Evolutionary conservation across 2,888 invertebrate genomes (phyloP).

Genomic region (Eristalinus sepulchralis): DNA sequence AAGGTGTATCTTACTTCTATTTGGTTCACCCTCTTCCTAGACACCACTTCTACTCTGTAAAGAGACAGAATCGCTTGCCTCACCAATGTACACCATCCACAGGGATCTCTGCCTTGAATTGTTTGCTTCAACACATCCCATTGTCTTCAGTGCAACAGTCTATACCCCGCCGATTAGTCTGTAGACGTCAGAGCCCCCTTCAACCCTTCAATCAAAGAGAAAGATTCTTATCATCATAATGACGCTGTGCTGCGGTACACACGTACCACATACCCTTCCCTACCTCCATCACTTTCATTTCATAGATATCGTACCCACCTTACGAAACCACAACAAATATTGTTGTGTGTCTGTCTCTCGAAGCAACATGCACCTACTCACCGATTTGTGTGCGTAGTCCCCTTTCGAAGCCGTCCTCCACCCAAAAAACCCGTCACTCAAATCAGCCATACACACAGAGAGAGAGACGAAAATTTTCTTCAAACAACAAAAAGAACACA

Average conservation of each 20-base stretch:
- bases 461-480: background rate
- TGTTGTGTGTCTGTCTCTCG: conserved; percentile 12
- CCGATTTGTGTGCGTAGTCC: conserved; percentile 1
- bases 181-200: background rate
- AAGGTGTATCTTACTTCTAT: no score
- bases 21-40: no score
- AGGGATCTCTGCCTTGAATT: no score
- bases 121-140: no score
- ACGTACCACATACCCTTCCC: no score
- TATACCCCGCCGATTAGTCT: background rate
- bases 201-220: background rate
- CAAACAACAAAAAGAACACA: background rate
- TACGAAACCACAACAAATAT: conserved; percentile 21
- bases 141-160: background rate
- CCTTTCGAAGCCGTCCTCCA: no score
- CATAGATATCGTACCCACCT: background rate
- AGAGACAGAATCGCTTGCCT: no score
- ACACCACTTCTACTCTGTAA: no score
- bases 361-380: background rate
- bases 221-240: background rate
- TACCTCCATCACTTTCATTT: background rate
- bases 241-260: background rate
- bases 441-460: background rate
- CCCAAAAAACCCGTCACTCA: conserved; percentile 46
- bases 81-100: no score